A percentile compares a stretch with the other conserved stretches of the same genome.
These are phyloP conservation scores for Carabus problematicus DNA, from an alignment of 2,888 invertebrate species.

Conservation along the genomic window DNA sequence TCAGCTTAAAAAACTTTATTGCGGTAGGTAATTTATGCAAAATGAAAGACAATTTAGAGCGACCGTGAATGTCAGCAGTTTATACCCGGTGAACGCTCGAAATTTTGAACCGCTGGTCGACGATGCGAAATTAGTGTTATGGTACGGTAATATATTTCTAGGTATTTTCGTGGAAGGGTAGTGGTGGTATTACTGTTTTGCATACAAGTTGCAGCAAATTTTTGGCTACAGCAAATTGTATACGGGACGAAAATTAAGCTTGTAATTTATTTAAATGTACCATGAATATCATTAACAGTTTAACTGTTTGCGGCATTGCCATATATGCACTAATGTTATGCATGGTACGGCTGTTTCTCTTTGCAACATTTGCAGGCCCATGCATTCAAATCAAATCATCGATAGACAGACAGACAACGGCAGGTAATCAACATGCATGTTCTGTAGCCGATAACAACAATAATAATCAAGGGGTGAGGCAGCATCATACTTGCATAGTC, in stretches of 20 bases:
- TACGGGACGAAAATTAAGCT: constrained; percentile 14
- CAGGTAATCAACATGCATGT: not conserved
- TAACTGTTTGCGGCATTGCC: not conserved
- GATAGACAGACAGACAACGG: not conserved
- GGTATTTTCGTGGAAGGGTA: constrained; percentile 21
- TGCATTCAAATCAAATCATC: not conserved
- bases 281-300: not conserved
- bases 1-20: constrained; percentile 10
- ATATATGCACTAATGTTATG: not conserved
- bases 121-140: constrained; percentile 19
- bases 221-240: constrained; percentile 8
- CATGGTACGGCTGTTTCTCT: not conserved
- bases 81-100: constrained; percentile 7
- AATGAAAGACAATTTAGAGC: not conserved
- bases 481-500: too few species aligned
- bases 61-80: not conserved
- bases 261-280: not conserved
- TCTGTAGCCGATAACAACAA: too few species aligned
- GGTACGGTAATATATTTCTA: constrained; percentile 17
- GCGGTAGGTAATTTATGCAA: constrained; percentile 5
- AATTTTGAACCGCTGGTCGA: constrained; percentile 6
- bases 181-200: constrained; percentile 12
- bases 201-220: constrained; percentile 21
- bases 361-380: not conserved
- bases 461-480: too few species aligned